Conservation (phyloP, 2,113 vertebrate species). For the Odontesthes bonariensis region DNA sequence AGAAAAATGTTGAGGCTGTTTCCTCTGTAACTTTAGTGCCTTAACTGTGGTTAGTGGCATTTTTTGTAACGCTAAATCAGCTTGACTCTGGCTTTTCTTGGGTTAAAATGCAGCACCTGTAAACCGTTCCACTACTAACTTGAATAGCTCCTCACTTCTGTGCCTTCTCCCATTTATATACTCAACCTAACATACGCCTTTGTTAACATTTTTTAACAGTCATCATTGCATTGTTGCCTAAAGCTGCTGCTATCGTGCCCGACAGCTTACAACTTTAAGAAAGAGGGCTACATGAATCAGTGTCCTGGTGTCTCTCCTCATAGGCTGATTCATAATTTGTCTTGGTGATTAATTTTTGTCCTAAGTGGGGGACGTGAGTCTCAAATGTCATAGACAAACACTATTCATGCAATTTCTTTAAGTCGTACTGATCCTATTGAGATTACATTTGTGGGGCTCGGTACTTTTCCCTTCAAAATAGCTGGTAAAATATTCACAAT, state of each 20-base stretch:
- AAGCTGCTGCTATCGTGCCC: not conserved
- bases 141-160: not conserved
- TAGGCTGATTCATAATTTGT: too few species aligned
- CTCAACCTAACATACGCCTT: too few species aligned
- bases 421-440: too few species aligned
- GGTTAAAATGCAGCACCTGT: not conserved
- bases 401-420: too few species aligned
- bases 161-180: not conserved
- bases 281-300: too few species aligned
- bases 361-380: too few species aligned
- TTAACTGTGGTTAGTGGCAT: not conserved
- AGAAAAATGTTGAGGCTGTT: not conserved
- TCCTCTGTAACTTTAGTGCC: not conserved
- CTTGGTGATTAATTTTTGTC: not conserved
- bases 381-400: too few species aligned
- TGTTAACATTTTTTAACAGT: too few species aligned
- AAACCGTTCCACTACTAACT: not conserved
- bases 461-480: too few species aligned
- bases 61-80: not conserved
- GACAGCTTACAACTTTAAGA: not conserved
- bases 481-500: too few species aligned
- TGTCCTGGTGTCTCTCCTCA: not conserved
- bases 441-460: too few species aligned
- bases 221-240: not conserved
- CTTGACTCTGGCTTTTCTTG: not conserved